Evolutionary conservation across 2,888 invertebrate genomes (phyloP), one percentile per base, ranked within the genome.

Genomic region (Lamproptera curius): DNA sequence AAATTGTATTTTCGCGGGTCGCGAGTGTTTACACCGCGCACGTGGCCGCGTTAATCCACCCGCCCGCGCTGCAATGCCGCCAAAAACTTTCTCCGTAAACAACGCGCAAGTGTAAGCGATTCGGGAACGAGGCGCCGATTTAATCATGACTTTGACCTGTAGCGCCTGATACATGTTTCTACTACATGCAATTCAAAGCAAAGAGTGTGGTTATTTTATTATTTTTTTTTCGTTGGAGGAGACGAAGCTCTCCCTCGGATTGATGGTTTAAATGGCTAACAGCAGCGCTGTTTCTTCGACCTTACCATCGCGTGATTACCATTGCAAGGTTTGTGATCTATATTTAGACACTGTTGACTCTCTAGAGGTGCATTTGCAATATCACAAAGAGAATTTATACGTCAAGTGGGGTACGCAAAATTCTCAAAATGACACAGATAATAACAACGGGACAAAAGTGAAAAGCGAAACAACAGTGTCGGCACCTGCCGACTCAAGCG

Each of bases 301-400:
- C 58, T 74, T 89, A 76, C 74, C 90, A 80, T 76, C 89, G 78
- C 88, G 88, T 69, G 90, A 91, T 63, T 90, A 90, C 74, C 91
- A 91, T 71, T 95, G 94, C 83, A 92, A 92, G 77, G 91, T 93
- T 76, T 95, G 94, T 84, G 92, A 92, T 65, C 82, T 94, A 58
- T 91, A 90, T 66, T 90, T 95, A 70, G 93, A 95, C 73, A 93
- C 93, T 61, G 90, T 91, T 51, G 92, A 92, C 65, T 94, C 94
- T 51, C 88, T 95, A 58, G 92, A 94, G 65, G 94, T 94, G 56
- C 95, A 95, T 80, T 85, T 94, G 63, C 92, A 92, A 68, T 95
- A 94, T 76, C 93, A 94, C 66, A 93, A 94, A 74, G 93, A 94
- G 68, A 93, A 93, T 69, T 84, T 94, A 61, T 84, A 93, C 67